These are phyloP conservation scores for Agapornis roseicollis DNA, from an alignment of 2,113 vertebrate genomes.

Conservation along the genomic window DNA sequence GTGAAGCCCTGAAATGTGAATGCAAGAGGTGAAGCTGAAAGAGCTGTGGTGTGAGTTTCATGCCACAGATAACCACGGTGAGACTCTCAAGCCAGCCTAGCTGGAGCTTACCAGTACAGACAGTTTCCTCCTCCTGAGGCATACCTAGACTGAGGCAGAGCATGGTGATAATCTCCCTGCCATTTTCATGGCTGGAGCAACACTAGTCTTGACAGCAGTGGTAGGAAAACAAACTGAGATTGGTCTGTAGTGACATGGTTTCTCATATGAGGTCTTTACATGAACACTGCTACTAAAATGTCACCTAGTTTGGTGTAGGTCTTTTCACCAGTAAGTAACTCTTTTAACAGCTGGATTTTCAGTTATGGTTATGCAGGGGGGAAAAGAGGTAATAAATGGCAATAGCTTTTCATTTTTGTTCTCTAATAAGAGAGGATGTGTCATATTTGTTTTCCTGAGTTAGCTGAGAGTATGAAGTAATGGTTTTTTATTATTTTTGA, in stretches of 20 bases:
- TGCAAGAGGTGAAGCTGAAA: background rate
- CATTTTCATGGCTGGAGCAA: background rate
- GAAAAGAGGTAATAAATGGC: background rate
- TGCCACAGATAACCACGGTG: background rate
- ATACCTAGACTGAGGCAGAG: background rate
- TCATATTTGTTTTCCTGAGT: background rate
- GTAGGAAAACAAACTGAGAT: background rate
- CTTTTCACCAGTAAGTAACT: background rate
- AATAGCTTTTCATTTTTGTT: background rate
- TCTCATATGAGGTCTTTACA: background rate
- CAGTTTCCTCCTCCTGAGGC: background rate
- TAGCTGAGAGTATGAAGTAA: background rate
- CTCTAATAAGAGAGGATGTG: background rate
- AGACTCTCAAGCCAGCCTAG: background rate
- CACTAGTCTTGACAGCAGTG: background rate
- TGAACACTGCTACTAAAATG: background rate
- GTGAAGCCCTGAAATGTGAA: background rate
- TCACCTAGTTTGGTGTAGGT: background rate
- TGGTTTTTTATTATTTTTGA: background rate
- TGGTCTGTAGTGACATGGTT: background rate
- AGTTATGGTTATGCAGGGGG: background rate
- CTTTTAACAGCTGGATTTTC: background rate
- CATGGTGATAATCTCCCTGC: background rate
- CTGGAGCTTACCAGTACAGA: accelerated
- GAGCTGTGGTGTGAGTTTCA: background rate